Evolutionary conservation across 2,113 vertebrate genomes (phyloP).

Genomic region (Poicephalus meyeri): DNA sequence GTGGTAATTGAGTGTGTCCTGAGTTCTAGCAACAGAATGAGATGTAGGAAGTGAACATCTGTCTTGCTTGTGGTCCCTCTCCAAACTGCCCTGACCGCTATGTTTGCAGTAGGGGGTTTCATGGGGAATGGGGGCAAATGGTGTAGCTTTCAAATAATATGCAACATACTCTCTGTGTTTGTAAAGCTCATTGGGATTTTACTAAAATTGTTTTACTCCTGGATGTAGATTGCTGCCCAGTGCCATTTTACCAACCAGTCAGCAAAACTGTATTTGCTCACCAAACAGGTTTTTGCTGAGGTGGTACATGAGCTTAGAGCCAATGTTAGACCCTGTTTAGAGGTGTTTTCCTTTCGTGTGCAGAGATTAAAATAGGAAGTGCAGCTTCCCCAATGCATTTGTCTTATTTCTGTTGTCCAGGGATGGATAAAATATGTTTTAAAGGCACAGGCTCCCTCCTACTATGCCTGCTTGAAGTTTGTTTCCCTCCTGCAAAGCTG

Average conservation of each 20-base stretch:
- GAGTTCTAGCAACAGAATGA: neutral
- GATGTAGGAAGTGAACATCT: neutral
- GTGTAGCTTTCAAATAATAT: neutral
- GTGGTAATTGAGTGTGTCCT: neutral
- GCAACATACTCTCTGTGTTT: neutral
- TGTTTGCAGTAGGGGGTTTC: neutral
- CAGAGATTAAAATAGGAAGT: neutral
- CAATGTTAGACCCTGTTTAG: neutral
- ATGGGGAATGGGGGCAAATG: neutral
- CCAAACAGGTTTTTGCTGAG: neutral
- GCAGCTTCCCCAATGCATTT: neutral
- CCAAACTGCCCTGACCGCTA: fast-evolving
- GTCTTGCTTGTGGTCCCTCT: neutral
- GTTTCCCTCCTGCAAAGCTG: conserved; percentile 18
- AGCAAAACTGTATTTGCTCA: neutral
- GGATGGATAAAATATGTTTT: neutral
- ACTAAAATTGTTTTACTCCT: neutral
- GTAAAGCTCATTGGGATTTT: neutral
- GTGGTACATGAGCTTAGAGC: neutral
- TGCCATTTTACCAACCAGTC: neutral
- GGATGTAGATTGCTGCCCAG: neutral
- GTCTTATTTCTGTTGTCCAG: neutral
- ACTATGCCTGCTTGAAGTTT: neutral
- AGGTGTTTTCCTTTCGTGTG: neutral
- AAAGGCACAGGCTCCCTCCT: neutral